A percentile compares a stretch with the other conserved stretches of the same genome.
Conservation (phyloP, 2,113 vertebrate genomes). For the Sula dactylatra region DNA sequence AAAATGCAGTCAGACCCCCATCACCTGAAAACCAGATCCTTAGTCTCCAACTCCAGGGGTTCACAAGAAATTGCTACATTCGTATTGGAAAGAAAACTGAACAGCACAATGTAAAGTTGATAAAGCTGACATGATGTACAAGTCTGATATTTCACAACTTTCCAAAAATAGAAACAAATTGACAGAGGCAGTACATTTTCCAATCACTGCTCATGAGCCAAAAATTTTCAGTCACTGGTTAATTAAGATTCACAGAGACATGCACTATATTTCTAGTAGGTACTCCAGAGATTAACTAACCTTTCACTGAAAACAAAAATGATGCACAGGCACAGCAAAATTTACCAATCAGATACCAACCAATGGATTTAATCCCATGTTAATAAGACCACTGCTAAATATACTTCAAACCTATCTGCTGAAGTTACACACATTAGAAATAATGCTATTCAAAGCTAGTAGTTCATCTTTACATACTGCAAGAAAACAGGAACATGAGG, state of each 20-base stretch:
- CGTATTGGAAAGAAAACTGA: neutral
- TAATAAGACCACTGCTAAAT: neutral
- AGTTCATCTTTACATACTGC: neutral
- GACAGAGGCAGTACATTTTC: neutral
- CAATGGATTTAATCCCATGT: neutral
- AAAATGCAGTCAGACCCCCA: neutral
- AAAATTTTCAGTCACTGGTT: neutral
- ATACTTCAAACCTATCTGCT: neutral
- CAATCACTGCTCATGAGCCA: neutral
- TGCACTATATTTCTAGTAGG: neutral
- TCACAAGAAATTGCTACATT: neutral
- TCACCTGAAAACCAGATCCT: neutral
- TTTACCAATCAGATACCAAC: neutral
- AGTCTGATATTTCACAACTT: slow-evolving; percentile 6
- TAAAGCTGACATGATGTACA: neutral
- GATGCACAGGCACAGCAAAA: neutral
- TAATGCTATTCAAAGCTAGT: neutral
- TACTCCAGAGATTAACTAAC: neutral
- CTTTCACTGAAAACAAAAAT: neutral
- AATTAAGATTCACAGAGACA: neutral
- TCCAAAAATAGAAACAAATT: neutral
- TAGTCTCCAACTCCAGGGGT: neutral
- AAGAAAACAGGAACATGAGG: neutral
- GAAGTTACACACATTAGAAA: neutral
- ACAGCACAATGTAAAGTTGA: neutral